These are phyloP conservation scores for Strix occidentalis DNA, from an alignment of 2,797 vertebrate genomes.

Conservation along the genomic window DNA sequence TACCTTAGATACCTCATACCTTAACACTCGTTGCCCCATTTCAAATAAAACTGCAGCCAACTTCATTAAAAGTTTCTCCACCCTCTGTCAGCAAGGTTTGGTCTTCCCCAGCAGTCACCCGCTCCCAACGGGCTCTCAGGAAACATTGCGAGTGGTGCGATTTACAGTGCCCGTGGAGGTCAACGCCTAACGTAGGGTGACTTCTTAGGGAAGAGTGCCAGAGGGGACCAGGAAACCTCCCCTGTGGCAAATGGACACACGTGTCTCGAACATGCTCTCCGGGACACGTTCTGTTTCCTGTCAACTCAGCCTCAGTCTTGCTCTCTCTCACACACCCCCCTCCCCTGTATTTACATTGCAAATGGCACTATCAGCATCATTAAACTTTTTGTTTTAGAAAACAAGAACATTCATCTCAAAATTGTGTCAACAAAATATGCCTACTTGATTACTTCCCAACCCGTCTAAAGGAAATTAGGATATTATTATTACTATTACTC, in stretches of 20 bases:
- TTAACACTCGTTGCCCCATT: not conserved
- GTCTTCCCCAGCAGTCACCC: not conserved
- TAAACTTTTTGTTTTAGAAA: not conserved
- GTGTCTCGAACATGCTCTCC: not conserved
- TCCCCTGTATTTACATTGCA: not conserved
- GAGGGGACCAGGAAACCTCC: not conserved
- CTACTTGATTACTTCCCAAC: not conserved
- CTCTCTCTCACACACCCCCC: not conserved
- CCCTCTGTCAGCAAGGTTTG: not conserved
- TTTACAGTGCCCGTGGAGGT: not conserved
- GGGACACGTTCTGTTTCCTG: not conserved
- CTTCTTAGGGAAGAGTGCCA: not conserved
- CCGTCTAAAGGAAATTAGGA: not conserved
- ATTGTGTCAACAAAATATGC: not conserved
- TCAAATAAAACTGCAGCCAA: not conserved
- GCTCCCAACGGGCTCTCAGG: not conserved
- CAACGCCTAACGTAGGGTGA: not conserved
- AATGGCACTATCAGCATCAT: not conserved
- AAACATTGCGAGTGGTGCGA: accelerated
- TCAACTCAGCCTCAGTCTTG: not conserved
- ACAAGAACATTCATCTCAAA: conserved; percentile 19
- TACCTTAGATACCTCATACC: not conserved
- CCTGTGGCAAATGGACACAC: not conserved
- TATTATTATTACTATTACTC: conserved; percentile 14
- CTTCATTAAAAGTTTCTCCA: not conserved